Percentiles rank a stretch among this genome's conserved stretches.
These are phyloP conservation scores for Oligia latruncula DNA, from an alignment of 2,888 invertebrate species.

Conservation along the genomic window DNA sequence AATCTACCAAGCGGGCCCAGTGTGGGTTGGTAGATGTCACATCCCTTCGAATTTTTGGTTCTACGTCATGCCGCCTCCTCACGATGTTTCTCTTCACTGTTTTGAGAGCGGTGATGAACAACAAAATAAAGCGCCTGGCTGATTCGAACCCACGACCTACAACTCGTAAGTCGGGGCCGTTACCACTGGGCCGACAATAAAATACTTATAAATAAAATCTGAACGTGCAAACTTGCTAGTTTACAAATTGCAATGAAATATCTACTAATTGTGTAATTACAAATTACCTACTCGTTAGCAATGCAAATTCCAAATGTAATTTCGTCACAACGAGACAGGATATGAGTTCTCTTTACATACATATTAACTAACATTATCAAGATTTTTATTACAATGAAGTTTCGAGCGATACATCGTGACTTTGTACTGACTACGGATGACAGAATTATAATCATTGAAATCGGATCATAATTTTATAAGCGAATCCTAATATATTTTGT, in stretches of 20 bases:
- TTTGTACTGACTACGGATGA: neutral
- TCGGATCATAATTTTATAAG: no score
- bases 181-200: neutral
- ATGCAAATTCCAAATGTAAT: slow-evolving; percentile 52
- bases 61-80: no score
- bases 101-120: no score
- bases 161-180: no score
- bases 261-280: slow-evolving; percentile 36
- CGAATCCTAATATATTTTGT: no score
- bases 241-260: slow-evolving; percentile 32
- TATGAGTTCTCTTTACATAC: slow-evolving; percentile 54
- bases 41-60: no score
- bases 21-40: no score
- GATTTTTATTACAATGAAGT: slow-evolving; percentile 56
- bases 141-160: no score
- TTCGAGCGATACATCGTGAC: slow-evolving; percentile 35
- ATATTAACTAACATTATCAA: slow-evolving; percentile 46
- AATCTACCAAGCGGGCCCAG: no score
- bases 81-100: no score
- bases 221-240: slow-evolving; percentile 8
- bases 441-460: no score
- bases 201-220: neutral
- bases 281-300: slow-evolving; percentile 32
- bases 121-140: no score
- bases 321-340: slow-evolving; percentile 45